A percentile compares a stretch with the other conserved stretches of the same genome.
phyloP scores from a whole-genome alignment of 2,113 vertebrate genomes.

The Burhinus oedicnemus region DNA sequence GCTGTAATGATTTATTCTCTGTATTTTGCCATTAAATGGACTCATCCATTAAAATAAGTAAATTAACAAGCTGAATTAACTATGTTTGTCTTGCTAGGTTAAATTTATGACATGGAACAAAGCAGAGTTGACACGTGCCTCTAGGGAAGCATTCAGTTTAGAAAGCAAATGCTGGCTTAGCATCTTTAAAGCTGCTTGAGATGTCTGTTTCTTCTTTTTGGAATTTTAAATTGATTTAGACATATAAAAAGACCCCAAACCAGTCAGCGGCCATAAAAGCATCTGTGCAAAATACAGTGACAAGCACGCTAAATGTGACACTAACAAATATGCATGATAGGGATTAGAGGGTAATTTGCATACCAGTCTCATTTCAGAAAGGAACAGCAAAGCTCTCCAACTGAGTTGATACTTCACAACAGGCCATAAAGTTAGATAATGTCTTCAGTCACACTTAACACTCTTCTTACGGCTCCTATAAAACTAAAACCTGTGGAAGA shows the following conservation, averaged over 20 bases:
- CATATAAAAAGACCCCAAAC: conserved; percentile 16
- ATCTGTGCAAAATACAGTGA: background rate
- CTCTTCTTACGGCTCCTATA: background rate
- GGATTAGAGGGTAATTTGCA: background rate
- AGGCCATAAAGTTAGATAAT: background rate
- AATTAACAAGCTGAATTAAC: conserved; percentile 58
- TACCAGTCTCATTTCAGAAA: background rate
- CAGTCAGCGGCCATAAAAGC: background rate
- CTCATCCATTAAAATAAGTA: background rate
- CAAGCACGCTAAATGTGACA: background rate
- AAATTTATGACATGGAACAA: conserved; percentile 61
- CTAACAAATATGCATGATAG: background rate
- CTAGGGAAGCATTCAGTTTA: conserved; percentile 7
- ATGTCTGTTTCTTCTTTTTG: conserved; percentile 24
- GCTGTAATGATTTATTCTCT: background rate
- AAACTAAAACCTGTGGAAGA: background rate
- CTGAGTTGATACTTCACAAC: background rate
- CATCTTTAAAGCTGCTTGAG: conserved; percentile 32
- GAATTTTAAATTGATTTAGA: conserved; percentile 15
- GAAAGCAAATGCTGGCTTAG: conserved; percentile 31
- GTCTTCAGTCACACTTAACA: background rate
- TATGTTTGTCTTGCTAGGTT: conserved; percentile 3
- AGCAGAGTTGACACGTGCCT: conserved; percentile 29
- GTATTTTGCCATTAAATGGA: background rate
- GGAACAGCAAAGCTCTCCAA: background rate